phyloP scores from a whole-genome alignment of 1,140 invertebrate species.

The Dryas iulia region DNA sequence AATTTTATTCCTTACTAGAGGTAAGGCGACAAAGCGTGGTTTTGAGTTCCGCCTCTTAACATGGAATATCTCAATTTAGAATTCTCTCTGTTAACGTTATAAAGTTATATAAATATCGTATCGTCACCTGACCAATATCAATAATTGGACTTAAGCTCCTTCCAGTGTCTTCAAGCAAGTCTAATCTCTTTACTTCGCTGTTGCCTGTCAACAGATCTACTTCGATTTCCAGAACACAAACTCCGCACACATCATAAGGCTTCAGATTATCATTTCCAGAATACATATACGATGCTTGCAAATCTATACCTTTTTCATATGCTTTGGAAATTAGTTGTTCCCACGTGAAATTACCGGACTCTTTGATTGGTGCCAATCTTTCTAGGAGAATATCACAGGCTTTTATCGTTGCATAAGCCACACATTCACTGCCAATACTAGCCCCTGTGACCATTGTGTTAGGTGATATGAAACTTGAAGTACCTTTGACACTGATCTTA shows the following conservation, averaged over 20 bases:
- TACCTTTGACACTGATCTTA: constrained; percentile 85
- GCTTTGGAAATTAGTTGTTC: constrained; percentile 81
- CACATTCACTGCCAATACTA: constrained; percentile 74
- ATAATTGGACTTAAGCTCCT: constrained; percentile 87
- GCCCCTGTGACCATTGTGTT: constrained; percentile 84
- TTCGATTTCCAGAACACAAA: constrained; percentile 85
- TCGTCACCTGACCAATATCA: constrained; percentile 88
- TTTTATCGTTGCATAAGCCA: constrained; percentile 81
- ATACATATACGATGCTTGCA: constrained; percentile 84
- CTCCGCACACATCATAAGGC: constrained; percentile 82
- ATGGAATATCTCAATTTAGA: too few relatives aligned
- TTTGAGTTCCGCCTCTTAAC: too few relatives aligned
- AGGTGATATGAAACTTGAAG: constrained; percentile 81
- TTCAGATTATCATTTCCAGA: constrained; percentile 77
- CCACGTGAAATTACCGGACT: constrained; percentile 82
- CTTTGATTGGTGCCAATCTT: constrained; percentile 82
- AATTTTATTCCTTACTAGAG: too few relatives aligned
- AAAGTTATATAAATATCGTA: too few relatives aligned
- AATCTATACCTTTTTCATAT: constrained; percentile 80
- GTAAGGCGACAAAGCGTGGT: too few relatives aligned
- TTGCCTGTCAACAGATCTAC: constrained; percentile 91
- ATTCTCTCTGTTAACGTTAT: too few relatives aligned
- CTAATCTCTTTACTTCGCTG: constrained; percentile 84
- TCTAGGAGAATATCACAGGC: constrained; percentile 84
- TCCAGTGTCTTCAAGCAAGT: constrained; percentile 89